These are phyloP conservation scores for Eupithecia subumbrata DNA, from an alignment of 2,888 invertebrate genomes.

Conservation along the genomic window DNA sequence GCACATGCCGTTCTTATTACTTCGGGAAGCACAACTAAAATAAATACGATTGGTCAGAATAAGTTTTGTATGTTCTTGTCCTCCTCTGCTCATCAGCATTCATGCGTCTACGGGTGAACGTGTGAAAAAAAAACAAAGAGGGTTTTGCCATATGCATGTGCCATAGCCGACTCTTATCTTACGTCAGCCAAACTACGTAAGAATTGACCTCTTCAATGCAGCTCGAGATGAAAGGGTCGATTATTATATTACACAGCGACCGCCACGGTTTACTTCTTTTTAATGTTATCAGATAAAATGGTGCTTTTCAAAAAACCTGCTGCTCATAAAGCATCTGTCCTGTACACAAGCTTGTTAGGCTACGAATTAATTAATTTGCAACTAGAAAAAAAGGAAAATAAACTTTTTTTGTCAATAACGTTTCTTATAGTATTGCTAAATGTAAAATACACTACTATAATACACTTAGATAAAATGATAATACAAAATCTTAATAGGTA, in stretches of 20 bases:
- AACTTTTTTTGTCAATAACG: neutral
- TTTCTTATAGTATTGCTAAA: neutral
- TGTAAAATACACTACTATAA: neutral
- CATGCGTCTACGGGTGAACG: neutral
- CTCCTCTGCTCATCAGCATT: neutral
- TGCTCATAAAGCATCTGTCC: neutral
- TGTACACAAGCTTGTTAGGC: neutral
- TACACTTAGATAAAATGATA: neutral
- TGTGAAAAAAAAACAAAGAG: too few species aligned
- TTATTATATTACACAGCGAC: neutral
- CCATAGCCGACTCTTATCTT: too few species aligned
- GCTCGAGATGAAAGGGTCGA: neutral
- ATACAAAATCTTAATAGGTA: neutral
- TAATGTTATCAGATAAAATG: neutral
- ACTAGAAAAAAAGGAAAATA: neutral
- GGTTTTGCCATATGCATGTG: too few species aligned
- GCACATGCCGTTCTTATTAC: slow-evolving; percentile 62
- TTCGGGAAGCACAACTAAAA: slow-evolving; percentile 62
- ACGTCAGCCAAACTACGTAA: too few species aligned
- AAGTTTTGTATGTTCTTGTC: neutral
- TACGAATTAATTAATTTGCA: neutral
- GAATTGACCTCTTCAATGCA: neutral
- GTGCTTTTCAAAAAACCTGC: neutral
- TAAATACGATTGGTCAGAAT: neutral
- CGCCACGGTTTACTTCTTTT: neutral